Evolutionary conservation across 2,888 invertebrate species (phyloP).

Genomic region (Gastracanthus pulcherrimus): DNA sequence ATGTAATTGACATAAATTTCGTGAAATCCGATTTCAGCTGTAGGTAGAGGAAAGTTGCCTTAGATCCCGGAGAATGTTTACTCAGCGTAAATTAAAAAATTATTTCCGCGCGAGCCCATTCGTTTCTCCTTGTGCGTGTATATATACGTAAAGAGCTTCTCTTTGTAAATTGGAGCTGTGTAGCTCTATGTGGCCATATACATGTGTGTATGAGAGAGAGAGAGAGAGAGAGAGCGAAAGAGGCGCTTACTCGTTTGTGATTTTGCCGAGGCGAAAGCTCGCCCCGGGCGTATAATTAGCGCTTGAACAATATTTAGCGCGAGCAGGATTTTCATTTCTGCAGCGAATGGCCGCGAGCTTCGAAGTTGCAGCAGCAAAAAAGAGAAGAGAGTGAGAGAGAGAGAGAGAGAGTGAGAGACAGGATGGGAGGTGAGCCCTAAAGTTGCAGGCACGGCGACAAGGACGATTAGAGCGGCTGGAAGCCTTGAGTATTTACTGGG

Average conservation of each 20-base stretch:
- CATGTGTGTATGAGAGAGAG: too few species aligned
- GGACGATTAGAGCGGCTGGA: slow-evolving; percentile 62
- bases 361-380: too few species aligned
- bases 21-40: too few species aligned
- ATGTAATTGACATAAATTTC: slow-evolving; percentile 14
- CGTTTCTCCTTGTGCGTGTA: not conserved
- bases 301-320: slow-evolving; percentile 31
- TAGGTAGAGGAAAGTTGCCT: too few species aligned
- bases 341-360: not conserved
- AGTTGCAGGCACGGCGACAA: too few species aligned
- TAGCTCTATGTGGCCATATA: not conserved
- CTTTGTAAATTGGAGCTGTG: slow-evolving; percentile 6
- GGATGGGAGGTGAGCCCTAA: not conserved
- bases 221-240: too few species aligned
- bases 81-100: slow-evolving; percentile 29
- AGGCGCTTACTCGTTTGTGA: slow-evolving; percentile 8
- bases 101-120: not conserved
- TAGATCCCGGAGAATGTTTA: too few species aligned
- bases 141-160: not conserved
- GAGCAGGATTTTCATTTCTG: slow-evolving; percentile 34
- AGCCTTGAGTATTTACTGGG: slow-evolving; percentile 63
- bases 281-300: slow-evolving; percentile 18
- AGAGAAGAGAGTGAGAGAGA: too few species aligned
- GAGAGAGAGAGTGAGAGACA: too few species aligned
- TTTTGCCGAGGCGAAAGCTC: not conserved